phyloP scores from a whole-genome alignment of 2,113 vertebrate species.

The Lathamus discolor region DNA sequence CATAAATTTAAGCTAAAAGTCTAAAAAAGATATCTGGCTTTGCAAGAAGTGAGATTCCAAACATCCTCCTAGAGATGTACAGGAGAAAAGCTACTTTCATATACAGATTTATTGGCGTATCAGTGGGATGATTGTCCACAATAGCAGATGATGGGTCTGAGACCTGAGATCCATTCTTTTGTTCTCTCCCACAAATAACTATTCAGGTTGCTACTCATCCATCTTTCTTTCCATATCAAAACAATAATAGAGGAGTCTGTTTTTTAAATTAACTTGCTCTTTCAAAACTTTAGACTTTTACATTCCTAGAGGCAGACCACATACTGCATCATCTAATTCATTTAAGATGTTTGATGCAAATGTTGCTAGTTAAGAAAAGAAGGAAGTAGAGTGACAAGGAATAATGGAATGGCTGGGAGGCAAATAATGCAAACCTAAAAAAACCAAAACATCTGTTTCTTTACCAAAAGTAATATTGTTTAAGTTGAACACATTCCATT shows the following conservation, averaged over 20 bases:
- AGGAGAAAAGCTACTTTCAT: neutral
- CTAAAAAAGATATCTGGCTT: neutral
- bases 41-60: neutral
- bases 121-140: neutral
- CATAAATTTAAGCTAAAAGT: neutral
- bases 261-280: neutral
- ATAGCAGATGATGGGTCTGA: neutral
- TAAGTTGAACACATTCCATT: slow-evolving; percentile 15
- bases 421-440: neutral
- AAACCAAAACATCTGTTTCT: slow-evolving; percentile 26
- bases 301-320: neutral
- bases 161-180: neutral
- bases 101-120: neutral
- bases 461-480: slow-evolving; percentile 10
- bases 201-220: neutral
- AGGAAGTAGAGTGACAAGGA: neutral
- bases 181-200: neutral
- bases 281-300: neutral
- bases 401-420: neutral
- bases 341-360: neutral
- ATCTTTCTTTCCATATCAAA: neutral
- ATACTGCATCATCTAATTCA: neutral
- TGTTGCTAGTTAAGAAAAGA: neutral
- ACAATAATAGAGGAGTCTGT: neutral
- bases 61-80: neutral